phyloP scores from a whole-genome alignment of 2,113 vertebrate species.

The human region DNA sequence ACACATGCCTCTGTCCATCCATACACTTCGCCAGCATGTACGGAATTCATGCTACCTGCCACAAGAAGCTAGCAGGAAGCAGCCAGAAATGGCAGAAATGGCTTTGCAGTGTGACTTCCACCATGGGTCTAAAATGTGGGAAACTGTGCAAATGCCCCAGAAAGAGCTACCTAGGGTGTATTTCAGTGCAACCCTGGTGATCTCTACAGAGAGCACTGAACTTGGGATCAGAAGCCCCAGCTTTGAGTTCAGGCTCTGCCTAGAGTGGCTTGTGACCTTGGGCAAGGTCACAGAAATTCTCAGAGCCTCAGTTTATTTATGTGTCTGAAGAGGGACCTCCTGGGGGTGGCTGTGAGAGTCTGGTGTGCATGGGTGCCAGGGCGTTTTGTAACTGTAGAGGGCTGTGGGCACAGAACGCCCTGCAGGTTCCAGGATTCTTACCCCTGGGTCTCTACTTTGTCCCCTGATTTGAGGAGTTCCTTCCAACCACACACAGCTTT shows the following conservation, averaged over 20 bases:
- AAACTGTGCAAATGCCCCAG: neutral
- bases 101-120: neutral
- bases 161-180: neutral
- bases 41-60: rapidly evolving
- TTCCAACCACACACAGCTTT: neutral
- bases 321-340: neutral
- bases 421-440: neutral
- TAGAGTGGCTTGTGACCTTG: slow-evolving; percentile 32
- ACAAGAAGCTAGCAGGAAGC: neutral
- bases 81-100: neutral
- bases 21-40: rapidly evolving
- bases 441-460: neutral
- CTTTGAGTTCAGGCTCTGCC: neutral
- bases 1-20: neutral
- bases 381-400: neutral
- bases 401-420: neutral
- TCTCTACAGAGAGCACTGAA: neutral
- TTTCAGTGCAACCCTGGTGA: neutral
- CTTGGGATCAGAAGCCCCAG: neutral
- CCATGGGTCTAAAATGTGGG: neutral
- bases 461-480: neutral
- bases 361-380: neutral
- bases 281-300: slow-evolving; percentile 34
- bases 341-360: neutral
- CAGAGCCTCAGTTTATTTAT: neutral